Conservation (phyloP, 2,888 invertebrate species). For the Tinea pellionella region DNA sequence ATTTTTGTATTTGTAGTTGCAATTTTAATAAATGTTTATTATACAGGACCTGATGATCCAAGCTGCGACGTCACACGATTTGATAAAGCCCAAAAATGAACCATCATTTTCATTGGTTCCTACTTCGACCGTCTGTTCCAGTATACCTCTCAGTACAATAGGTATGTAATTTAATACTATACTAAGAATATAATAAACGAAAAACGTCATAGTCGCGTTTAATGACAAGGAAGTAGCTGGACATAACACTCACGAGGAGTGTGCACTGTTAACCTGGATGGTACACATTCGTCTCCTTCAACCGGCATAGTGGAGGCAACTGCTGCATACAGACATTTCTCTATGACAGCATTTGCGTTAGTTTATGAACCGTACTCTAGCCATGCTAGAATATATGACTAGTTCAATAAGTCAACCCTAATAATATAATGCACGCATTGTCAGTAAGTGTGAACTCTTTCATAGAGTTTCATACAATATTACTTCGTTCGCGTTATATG, state of each 20-base stretch:
- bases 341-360: too few species aligned
- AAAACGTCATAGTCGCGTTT: too few species aligned
- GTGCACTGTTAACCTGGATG: too few species aligned
- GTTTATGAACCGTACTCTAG: too few species aligned
- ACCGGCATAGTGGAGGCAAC: too few species aligned
- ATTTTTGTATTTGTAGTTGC: neutral
- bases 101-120: constrained; percentile 46
- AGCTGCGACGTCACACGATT: constrained; percentile 51
- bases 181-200: too few species aligned
- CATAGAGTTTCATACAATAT: constrained; percentile 15
- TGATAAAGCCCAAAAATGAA: constrained; percentile 57
- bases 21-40: neutral
- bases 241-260: too few species aligned
- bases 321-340: too few species aligned
- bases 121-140: constrained; percentile 39
- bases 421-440: neutral
- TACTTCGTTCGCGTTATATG: constrained; percentile 23
- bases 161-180: constrained; percentile 18
- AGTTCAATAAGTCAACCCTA: too few species aligned
- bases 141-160: constrained; percentile 31
- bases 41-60: constrained; percentile 58
- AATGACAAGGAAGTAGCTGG: too few species aligned
- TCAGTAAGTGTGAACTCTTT: constrained; percentile 11
- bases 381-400: too few species aligned
- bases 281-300: too few species aligned